A percentile compares a stretch with the other conserved stretches of the same genome.
These are phyloP conservation scores for Pampus argenteus DNA, from an alignment of 2,797 vertebrate genomes.

Conservation along the genomic window DNA sequence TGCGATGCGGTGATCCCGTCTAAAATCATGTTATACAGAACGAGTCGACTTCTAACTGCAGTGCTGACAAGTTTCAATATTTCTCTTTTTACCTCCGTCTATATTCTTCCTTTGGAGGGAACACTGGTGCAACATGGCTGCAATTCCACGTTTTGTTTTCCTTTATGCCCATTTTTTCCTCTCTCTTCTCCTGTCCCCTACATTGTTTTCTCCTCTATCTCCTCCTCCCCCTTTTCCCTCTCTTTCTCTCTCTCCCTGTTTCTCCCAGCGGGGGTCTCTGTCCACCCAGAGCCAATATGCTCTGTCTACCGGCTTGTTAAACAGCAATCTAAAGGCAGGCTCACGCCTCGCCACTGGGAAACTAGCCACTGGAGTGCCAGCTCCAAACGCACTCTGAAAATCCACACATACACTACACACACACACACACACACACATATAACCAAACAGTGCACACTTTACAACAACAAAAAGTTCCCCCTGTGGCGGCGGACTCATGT, in stretches of 20 bases:
- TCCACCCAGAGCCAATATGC: constrained; percentile 80
- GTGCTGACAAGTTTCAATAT: neutral
- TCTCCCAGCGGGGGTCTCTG: constrained; percentile 70
- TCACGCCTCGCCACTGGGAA: constrained; percentile 80
- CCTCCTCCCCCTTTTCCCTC: neutral
- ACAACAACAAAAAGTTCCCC: constrained; percentile 37
- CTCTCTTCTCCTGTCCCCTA: neutral
- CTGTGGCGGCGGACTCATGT: constrained; percentile 17
- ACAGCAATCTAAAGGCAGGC: constrained; percentile 86
- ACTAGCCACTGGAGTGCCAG: constrained; percentile 75
- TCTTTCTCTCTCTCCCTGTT: constrained; percentile 16
- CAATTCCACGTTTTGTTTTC: neutral
- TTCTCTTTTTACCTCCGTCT: neutral
- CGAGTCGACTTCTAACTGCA: neutral
- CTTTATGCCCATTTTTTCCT: constrained; percentile 7
- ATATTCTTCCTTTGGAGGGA: neutral
- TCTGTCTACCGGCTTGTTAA: constrained; percentile 82
- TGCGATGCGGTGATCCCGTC: neutral
- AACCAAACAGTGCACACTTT: constrained; percentile 38
- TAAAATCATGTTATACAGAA: neutral
- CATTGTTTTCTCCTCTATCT: constrained; percentile 7
- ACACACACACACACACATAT: constrained; percentile 24
- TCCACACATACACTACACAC: constrained; percentile 22
- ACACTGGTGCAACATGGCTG: neutral
- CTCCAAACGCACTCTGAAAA: constrained; percentile 60